Evolutionary conservation across 2,888 invertebrate species (phyloP).

Genomic region (Philereme vetulata): DNA sequence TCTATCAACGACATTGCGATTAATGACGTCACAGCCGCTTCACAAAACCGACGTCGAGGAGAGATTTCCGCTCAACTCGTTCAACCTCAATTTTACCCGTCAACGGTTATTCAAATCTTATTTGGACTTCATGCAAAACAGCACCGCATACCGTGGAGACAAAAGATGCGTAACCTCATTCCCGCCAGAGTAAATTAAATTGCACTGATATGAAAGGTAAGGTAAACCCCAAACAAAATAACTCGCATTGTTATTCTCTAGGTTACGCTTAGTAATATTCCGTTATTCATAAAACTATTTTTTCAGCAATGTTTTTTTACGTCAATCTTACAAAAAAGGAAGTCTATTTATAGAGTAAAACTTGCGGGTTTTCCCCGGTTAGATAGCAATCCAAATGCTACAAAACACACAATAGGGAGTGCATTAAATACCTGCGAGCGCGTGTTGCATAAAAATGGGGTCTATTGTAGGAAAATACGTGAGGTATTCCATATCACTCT

Average conservation of each 20-base stretch:
- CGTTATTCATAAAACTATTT: constrained; percentile 22
- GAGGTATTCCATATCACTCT: constrained; percentile 34
- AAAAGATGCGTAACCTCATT: constrained; percentile 36
- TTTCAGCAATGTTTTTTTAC: constrained; percentile 21
- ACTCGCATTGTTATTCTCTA: constrained; percentile 13
- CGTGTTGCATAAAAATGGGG: constrained; percentile 32
- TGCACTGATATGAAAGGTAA: constrained; percentile 17
- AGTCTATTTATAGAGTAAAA: constrained; percentile 19
- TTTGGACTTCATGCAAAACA: constrained; percentile 36
- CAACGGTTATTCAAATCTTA: constrained; percentile 38
- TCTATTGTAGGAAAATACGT: constrained; percentile 32
- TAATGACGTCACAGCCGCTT: constrained; percentile 44
- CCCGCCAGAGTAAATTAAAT: constrained; percentile 34
- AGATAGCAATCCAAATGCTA: constrained; percentile 33
- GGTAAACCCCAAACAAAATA: constrained; percentile 33
- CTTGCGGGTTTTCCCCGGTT: constrained; percentile 18
- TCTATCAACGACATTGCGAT: constrained; percentile 50
- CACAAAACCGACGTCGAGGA: constrained; percentile 36
- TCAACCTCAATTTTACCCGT: constrained; percentile 36
- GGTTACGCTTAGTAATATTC: constrained; percentile 18
- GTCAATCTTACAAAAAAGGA: constrained; percentile 3
- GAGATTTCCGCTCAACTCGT: constrained; percentile 27
- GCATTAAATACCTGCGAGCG: constrained; percentile 27
- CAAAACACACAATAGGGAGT: constrained; percentile 32
- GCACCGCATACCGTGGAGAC: constrained; percentile 38